A percentile compares a stretch with the other conserved stretches of the same genome.
Conservation (phyloP, 2,797 vertebrate species). For the Enteromius mattozi region DNA sequence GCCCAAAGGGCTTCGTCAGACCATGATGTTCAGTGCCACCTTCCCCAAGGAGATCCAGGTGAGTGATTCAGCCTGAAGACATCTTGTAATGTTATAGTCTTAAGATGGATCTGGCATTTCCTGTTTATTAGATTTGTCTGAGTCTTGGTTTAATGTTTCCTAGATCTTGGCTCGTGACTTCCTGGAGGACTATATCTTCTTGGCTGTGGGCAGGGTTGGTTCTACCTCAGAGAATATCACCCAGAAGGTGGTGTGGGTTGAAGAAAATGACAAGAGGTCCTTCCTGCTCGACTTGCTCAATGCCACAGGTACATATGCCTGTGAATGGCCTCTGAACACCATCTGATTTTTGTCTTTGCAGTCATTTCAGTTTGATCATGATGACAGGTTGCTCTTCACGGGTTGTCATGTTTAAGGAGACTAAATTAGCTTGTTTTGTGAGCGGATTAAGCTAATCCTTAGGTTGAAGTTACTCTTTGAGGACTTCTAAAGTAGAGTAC, state of each 20-base stretch:
- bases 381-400: neutral
- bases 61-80: neutral
- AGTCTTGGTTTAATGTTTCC: neutral
- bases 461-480: neutral
- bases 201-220: slow-evolving; percentile 96
- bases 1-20: slow-evolving; percentile 93
- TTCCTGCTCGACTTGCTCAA: slow-evolving; percentile 97
- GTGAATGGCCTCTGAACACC: neutral
- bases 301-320: slow-evolving; percentile 86
- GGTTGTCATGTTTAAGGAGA: neutral
- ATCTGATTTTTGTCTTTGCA: neutral
- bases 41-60: slow-evolving; percentile 99
- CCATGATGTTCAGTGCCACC: slow-evolving; percentile 99
- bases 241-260: slow-evolving; percentile 99
- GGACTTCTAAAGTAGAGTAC: neutral
- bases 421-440: neutral
- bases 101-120: slow-evolving; percentile 73
- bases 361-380: neutral
- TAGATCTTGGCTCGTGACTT: slow-evolving; percentile 98
- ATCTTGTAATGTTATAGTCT: neutral
- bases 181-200: slow-evolving; percentile 97
- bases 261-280: slow-evolving; percentile 93
- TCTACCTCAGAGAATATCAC: slow-evolving; percentile 99
- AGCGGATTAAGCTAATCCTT: neutral
- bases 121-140: slow-evolving; percentile 79